Conservation (phyloP, 2,888 invertebrate species). For the Drosophila merina region DNA sequence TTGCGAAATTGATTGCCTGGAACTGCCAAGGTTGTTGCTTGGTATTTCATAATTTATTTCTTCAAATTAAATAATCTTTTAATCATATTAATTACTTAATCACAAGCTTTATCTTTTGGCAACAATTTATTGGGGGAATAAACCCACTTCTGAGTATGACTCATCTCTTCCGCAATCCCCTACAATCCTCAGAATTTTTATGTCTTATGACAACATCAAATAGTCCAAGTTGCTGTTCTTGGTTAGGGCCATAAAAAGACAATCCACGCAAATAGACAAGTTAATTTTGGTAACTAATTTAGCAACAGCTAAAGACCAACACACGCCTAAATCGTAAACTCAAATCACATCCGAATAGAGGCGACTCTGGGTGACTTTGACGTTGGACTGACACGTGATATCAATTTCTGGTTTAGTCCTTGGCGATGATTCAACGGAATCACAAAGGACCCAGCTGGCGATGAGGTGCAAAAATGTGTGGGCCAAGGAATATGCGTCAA, state of each 20-base stretch:
- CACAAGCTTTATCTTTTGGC: constrained; percentile 6
- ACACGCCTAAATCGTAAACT: constrained; percentile 45
- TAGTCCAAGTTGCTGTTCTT: constrained; percentile 17
- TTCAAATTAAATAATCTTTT: neutral
- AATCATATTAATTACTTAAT: constrained; percentile 8
- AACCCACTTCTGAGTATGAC: constrained; percentile 11
- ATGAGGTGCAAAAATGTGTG: constrained; percentile 17
- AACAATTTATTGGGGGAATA: neutral
- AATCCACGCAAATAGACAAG: constrained; percentile 67
- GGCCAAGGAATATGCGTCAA: constrained; percentile 7
- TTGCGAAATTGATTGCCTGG: constrained; percentile 30
- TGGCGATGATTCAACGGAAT: constrained; percentile 56
- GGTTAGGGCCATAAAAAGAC: constrained; percentile 53
- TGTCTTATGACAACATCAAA: constrained; percentile 17
- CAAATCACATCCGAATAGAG: constrained; percentile 34
- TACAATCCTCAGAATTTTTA: neutral
- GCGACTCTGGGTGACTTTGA: constrained; percentile 41
- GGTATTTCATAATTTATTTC: neutral
- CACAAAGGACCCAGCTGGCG: constrained; percentile 34
- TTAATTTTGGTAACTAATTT: constrained; percentile 51
- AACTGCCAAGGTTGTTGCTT: constrained; percentile 6
- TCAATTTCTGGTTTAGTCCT: constrained; percentile 51
- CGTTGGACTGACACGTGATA: constrained; percentile 65
- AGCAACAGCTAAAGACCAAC: constrained; percentile 30
- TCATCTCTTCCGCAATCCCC: constrained; percentile 19